Evolutionary conservation across 2,888 invertebrate species (phyloP).

Genomic region (Tridacna gigas): DNA sequence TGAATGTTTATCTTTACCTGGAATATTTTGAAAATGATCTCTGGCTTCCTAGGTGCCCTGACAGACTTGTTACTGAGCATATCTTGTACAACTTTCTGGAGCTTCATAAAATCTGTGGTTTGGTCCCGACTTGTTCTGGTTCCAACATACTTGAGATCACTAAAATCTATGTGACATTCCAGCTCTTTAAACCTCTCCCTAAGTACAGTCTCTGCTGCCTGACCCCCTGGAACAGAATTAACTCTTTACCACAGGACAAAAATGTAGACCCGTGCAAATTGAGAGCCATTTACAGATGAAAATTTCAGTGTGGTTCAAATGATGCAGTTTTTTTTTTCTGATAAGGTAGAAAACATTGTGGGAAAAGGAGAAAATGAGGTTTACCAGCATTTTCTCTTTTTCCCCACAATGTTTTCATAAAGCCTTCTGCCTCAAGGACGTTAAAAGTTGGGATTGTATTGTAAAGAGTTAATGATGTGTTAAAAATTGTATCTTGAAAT

Average conservation of each 20-base stretch:
- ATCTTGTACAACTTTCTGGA: constrained; percentile 87
- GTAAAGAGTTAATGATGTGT: too few relatives aligned
- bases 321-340: too few relatives aligned
- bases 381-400: too few relatives aligned
- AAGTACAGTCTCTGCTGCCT: constrained; percentile 77
- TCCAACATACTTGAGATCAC: constrained; percentile 87
- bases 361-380: too few relatives aligned
- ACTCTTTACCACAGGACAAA: neutral
- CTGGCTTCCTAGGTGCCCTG: constrained; percentile 89
- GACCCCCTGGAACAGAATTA: constrained; percentile 50
- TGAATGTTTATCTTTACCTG: constrained; percentile 86
- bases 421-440: too few relatives aligned
- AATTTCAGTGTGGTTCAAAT: neutral
- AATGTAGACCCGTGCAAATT: too few relatives aligned
- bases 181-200: constrained; percentile 88
- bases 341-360: too few relatives aligned
- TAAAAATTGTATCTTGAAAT: too few relatives aligned
- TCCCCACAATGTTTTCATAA: too few relatives aligned
- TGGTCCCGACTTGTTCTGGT: constrained; percentile 75
- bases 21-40: constrained; percentile 89
- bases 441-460: too few relatives aligned
- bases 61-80: constrained; percentile 90
- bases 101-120: constrained; percentile 88
- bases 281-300: too few relatives aligned
- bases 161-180: constrained; percentile 89